These are phyloP conservation scores for Hephaestus fuliginosus DNA, from an alignment of 2,797 vertebrate species.

Conservation along the genomic window DNA sequence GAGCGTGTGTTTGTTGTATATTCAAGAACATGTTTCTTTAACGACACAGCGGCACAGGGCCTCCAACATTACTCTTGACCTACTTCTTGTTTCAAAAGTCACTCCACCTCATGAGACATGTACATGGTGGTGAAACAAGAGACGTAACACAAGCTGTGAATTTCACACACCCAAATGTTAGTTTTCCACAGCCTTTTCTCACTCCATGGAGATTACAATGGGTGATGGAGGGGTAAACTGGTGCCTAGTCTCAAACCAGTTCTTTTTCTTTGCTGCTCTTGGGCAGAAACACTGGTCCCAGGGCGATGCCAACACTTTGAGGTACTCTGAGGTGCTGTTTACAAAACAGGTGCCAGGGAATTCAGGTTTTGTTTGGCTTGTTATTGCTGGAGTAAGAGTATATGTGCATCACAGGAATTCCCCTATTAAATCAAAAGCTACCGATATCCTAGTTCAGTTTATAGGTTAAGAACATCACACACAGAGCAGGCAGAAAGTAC, in stretches of 20 bases:
- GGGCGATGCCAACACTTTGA: neutral
- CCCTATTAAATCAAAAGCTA: neutral
- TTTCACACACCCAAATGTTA: constrained; percentile 69
- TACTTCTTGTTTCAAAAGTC: constrained; percentile 46
- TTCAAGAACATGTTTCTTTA: constrained; percentile 37
- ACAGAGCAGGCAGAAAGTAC: neutral
- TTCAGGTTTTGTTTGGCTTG: neutral
- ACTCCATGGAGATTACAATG: constrained; percentile 7
- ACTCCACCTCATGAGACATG: neutral
- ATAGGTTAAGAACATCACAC: neutral
- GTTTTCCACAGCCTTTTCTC: constrained; percentile 59
- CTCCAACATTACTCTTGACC: constrained; percentile 49
- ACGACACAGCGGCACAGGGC: constrained; percentile 23
- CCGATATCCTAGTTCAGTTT: neutral
- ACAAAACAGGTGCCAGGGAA: neutral
- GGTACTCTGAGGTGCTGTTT: too few relatives aligned
- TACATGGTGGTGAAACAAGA: constrained; percentile 60
- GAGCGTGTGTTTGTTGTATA: neutral
- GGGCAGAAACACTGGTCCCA: neutral
- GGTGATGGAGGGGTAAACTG: too few relatives aligned
- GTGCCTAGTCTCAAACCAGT: too few relatives aligned
- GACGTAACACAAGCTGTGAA: constrained; percentile 63
- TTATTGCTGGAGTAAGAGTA: neutral
- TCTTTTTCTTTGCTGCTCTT: too few relatives aligned
- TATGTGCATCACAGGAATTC: neutral